Evolutionary conservation across 2,888 invertebrate species (phyloP).

Genomic region (Alviniconcha strummeri): DNA sequence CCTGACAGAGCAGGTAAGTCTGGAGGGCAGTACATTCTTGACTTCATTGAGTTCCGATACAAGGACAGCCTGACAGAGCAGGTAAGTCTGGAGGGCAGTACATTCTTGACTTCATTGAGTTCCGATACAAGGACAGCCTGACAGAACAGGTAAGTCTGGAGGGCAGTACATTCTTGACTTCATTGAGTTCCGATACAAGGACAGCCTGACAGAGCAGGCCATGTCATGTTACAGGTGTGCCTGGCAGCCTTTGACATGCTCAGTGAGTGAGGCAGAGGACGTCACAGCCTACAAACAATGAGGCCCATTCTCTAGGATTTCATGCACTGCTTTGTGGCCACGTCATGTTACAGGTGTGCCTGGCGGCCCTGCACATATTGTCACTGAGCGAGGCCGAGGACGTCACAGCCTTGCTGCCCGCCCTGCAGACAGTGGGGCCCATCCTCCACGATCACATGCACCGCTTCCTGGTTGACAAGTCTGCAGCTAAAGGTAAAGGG

Average conservation of each 20-base stretch:
- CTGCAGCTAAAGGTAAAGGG: slow-evolving; percentile 41
- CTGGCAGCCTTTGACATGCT: slow-evolving; percentile 63
- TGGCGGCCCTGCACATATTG: slow-evolving; percentile 84
- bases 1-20: slow-evolving; percentile 83
- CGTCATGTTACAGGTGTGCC: slow-evolving; percentile 75
- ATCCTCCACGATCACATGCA: slow-evolving; percentile 49
- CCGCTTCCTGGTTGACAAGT: slow-evolving; percentile 43
- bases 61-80: no score
- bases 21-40: no score
- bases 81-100: slow-evolving; percentile 73
- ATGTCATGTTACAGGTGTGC: slow-evolving; percentile 74
- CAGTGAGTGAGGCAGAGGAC: background rate
- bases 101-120: slow-evolving; percentile 88
- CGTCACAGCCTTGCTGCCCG: slow-evolving; percentile 70
- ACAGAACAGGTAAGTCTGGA: slow-evolving; percentile 80
- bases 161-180: slow-evolving; percentile 86
- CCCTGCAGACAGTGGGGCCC: slow-evolving; percentile 45
- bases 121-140: slow-evolving; percentile 89
- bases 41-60: no score
- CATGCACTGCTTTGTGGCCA: slow-evolving; percentile 20
- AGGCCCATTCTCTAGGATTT: slow-evolving; percentile 27
- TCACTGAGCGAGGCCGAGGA: slow-evolving; percentile 79
- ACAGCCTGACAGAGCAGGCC: slow-evolving; percentile 86
- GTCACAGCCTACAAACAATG: slow-evolving; percentile 30
- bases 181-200: slow-evolving; percentile 89